These are phyloP conservation scores for Acrocephalus scirpaceus DNA, from an alignment of 2,797 vertebrate genomes.

Conservation along the genomic window DNA sequence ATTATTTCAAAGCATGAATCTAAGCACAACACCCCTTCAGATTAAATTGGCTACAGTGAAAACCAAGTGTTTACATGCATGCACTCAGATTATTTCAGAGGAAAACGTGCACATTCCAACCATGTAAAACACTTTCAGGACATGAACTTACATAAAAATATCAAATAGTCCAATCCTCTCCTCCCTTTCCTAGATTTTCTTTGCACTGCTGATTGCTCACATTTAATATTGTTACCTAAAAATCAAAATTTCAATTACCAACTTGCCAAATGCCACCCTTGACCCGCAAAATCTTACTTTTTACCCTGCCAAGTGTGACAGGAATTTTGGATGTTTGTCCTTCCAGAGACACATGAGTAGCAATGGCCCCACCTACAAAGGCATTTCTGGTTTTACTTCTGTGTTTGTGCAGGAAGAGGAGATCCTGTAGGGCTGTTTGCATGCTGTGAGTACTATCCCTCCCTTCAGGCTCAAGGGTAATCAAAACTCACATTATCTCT, in stretches of 20 bases:
- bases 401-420: not conserved
- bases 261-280: not conserved
- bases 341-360: not conserved
- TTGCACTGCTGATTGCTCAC: not conserved
- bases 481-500: conserved; percentile 29
- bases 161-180: not conserved
- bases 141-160: not conserved
- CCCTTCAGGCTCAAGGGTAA: not conserved
- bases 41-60: not conserved
- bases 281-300: not conserved
- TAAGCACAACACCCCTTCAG: not conserved
- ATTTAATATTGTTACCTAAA: not conserved
- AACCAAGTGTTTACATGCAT: not conserved
- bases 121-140: not conserved
- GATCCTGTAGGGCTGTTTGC: not conserved
- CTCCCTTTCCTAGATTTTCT: not conserved
- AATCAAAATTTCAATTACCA: not conserved
- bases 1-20: not conserved
- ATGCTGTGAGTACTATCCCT: not conserved
- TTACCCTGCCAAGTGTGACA: not conserved
- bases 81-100: not conserved
- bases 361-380: not conserved
- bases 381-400: not conserved
- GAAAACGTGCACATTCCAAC: not conserved
- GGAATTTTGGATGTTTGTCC: not conserved